A percentile compares a stretch with the other conserved stretches of the same genome.
These are phyloP conservation scores for Rissa tridactyla DNA, from an alignment of 2,113 vertebrate genomes.

Conservation along the genomic window DNA sequence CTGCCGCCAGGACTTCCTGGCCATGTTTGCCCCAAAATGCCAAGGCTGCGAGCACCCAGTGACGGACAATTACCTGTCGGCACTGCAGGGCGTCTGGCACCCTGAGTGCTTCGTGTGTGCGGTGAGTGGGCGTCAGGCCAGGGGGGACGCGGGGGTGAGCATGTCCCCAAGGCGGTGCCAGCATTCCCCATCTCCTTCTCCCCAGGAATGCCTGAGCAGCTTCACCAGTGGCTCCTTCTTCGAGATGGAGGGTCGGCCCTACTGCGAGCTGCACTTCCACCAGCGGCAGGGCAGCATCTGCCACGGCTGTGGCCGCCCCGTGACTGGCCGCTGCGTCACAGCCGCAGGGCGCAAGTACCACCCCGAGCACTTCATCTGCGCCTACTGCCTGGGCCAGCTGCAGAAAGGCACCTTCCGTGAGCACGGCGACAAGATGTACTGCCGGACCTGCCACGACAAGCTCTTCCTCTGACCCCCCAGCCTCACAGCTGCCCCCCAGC, in stretches of 20 bases:
- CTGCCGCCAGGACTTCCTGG: conserved; percentile 86
- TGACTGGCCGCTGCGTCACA: conserved; percentile 82
- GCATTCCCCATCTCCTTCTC: neutral
- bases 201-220: conserved; percentile 83
- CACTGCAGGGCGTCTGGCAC: conserved; percentile 88
- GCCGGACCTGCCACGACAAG: conserved; percentile 78
- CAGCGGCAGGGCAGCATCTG: conserved; percentile 84
- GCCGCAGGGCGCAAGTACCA: conserved; percentile 85
- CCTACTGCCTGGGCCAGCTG: conserved; percentile 86
- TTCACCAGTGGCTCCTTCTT: conserved; percentile 82
- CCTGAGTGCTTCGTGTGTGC: conserved; percentile 89
- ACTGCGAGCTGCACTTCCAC: conserved; percentile 88
- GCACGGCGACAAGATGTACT: conserved; percentile 81
- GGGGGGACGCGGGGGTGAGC: fast-evolving
- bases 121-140: conserved; percentile 66
- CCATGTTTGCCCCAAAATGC: conserved; percentile 88
- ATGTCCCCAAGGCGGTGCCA: fast-evolving
- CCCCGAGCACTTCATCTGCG: conserved; percentile 89
- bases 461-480: conserved; percentile 71
- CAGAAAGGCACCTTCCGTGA: conserved; percentile 86
- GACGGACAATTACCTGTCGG: conserved; percentile 84
- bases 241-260: conserved; percentile 83
- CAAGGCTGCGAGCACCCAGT: conserved; percentile 84
- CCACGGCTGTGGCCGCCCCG: conserved; percentile 73
- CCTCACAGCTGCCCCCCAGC: neutral